Conservation (phyloP, 1,140 invertebrate species). For the Trichonephila clavata region DNA sequence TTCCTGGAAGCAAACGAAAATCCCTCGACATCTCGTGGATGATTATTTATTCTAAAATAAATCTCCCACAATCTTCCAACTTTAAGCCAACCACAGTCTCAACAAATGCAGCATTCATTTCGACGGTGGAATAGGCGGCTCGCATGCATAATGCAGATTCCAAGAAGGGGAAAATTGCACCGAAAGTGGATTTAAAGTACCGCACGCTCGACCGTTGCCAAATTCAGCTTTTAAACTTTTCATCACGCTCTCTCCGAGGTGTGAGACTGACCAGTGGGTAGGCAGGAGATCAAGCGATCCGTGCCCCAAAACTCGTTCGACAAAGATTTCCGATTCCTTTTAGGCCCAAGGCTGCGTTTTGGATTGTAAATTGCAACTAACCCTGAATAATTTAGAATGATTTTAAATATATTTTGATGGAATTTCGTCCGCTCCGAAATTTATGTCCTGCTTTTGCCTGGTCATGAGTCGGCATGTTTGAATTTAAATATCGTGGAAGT, state of each 20-base stretch:
- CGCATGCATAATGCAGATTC: not conserved
- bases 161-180: not conserved
- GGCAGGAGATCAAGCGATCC: not conserved
- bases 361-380: not conserved
- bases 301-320: not conserved
- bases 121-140: not conserved
- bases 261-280: not conserved
- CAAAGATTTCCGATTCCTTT: not conserved
- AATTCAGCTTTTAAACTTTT: slow-evolving; percentile 28
- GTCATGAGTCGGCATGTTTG: no score
- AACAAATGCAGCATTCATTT: not conserved
- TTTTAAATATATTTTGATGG: not conserved
- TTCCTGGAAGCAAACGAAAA: no score
- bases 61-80: no score
- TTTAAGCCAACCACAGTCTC: not conserved
- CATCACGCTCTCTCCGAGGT: not conserved
- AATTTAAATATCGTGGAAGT: no score
- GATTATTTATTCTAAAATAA: no score
- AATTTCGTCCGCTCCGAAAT: not conserved
- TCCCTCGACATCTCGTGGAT: no score
- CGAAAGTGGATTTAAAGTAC: not conserved
- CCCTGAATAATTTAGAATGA: not conserved
- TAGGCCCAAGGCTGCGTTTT: not conserved
- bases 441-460: no score
- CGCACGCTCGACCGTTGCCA: not conserved